These are phyloP conservation scores for Nesoenas mayeri DNA, from an alignment of 2,113 vertebrate species.

Conservation along the genomic window DNA sequence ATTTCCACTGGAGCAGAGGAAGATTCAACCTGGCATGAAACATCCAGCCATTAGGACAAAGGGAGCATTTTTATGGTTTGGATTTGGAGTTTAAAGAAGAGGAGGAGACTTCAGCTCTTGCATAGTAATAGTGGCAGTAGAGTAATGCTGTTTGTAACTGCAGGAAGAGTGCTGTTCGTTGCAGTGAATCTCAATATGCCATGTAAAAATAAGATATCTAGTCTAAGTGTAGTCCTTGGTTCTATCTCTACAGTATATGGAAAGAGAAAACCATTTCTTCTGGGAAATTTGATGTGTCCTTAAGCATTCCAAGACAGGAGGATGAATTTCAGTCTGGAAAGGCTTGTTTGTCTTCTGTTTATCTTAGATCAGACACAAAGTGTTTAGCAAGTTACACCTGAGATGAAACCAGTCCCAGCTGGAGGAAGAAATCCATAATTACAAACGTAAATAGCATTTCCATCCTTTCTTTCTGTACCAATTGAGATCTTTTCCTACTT, in stretches of 20 bases:
- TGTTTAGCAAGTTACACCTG: not conserved
- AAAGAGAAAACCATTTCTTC: not conserved
- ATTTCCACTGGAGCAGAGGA: not conserved
- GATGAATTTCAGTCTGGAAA: not conserved
- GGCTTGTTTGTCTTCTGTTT: not conserved
- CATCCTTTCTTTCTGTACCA: not conserved
- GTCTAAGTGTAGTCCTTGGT: not conserved
- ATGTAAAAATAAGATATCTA: not conserved
- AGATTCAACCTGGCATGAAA: not conserved
- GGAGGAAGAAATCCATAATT: not conserved
- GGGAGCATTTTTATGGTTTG: not conserved
- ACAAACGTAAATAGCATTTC: fast-evolving
- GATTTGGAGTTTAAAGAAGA: not conserved
- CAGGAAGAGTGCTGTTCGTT: not conserved
- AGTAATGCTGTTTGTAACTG: not conserved
- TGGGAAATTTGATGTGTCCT: not conserved
- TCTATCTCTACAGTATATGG: not conserved
- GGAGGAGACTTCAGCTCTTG: not conserved
- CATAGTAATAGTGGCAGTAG: not conserved
- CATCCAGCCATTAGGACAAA: not conserved
- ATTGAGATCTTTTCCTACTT: not conserved
- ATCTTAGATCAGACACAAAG: not conserved
- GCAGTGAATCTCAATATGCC: not conserved
- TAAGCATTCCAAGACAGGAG: not conserved
- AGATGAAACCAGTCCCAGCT: not conserved